Percentiles rank a stretch among this genome's conserved stretches.
phyloP scores from a whole-genome alignment of 2,888 invertebrate genomes.

The Trichogramma evanescens region DNA sequence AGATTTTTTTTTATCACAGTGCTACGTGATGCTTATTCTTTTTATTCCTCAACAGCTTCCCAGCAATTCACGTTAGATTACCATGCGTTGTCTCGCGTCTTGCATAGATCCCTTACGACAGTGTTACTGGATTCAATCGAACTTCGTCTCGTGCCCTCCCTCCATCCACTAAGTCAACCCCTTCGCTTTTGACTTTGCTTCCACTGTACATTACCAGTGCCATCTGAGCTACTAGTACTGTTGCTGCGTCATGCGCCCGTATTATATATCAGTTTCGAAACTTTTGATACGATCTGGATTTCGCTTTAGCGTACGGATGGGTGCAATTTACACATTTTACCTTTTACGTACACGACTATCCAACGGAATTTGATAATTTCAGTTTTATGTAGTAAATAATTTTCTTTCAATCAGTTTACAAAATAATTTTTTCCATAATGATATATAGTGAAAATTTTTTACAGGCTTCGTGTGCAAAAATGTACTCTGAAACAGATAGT shows the following conservation, averaged over 20 bases:
- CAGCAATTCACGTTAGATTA: conserved; percentile 37
- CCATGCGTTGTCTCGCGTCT: conserved; percentile 33
- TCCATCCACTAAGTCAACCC: conserved; percentile 9
- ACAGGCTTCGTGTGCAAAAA: too few species aligned
- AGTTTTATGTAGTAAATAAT: too few species aligned
- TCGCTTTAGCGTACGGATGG: not conserved
- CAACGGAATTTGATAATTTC: too few species aligned
- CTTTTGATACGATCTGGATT: not conserved
- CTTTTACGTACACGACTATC: too few species aligned
- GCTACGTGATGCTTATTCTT: too few species aligned
- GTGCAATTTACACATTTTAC: too few species aligned
- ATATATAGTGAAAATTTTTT: too few species aligned
- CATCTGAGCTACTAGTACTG: not conserved
- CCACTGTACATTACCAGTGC: too few species aligned
- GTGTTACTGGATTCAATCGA: conserved; percentile 40
- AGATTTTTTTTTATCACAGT: conserved; percentile 3
- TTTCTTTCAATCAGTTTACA: too few species aligned
- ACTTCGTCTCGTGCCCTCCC: conserved; percentile 11
- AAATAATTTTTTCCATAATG: too few species aligned
- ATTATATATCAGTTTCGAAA: conserved; percentile 5
- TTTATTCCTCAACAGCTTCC: conserved; percentile 18
- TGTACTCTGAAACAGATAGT: too few species aligned
- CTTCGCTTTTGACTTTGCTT: conserved; percentile 1
- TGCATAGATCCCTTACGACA: conserved; percentile 38
- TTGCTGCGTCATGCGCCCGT: conserved; percentile 6